phyloP scores from a whole-genome alignment of 2,113 vertebrate genomes.

The Chaetodon trifascialis region DNA sequence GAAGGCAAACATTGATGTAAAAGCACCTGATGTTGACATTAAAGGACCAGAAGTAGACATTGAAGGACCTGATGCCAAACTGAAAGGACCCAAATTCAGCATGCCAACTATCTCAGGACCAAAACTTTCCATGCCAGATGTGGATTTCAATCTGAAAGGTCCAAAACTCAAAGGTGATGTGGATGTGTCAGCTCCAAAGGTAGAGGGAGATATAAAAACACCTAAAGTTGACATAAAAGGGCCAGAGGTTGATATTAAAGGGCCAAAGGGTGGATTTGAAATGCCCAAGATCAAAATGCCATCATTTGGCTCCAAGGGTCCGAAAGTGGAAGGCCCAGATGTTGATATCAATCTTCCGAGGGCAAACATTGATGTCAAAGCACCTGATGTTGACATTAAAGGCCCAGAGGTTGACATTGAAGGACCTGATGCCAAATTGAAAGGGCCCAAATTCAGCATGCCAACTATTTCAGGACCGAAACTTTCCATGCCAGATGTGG shows the following conservation, averaged over 20 bases:
- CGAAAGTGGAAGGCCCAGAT: background rate
- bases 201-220: constrained; percentile 13
- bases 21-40: constrained; percentile 47
- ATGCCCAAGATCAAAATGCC: constrained; percentile 43
- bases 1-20: constrained; percentile 32
- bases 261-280: constrained; percentile 2
- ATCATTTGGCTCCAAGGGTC: background rate
- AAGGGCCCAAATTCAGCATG: constrained; percentile 65
- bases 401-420: background rate
- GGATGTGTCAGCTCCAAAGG: constrained; percentile 23
- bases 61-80: background rate
- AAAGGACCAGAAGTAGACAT: background rate
- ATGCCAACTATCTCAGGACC: background rate
- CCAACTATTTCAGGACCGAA: background rate
- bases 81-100: constrained; percentile 69
- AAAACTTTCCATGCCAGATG: background rate
- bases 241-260: constrained; percentile 2
- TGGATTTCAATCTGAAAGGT: no score
- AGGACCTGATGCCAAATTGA: constrained; percentile 10
- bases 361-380: constrained; percentile 37
- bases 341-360: background rate
- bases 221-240: background rate
- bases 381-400: constrained; percentile 48
- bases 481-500: background rate
- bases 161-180: constrained; percentile 12